phyloP scores from a whole-genome alignment of 2,888 invertebrate species.

The Osmoderma eremita region DNA sequence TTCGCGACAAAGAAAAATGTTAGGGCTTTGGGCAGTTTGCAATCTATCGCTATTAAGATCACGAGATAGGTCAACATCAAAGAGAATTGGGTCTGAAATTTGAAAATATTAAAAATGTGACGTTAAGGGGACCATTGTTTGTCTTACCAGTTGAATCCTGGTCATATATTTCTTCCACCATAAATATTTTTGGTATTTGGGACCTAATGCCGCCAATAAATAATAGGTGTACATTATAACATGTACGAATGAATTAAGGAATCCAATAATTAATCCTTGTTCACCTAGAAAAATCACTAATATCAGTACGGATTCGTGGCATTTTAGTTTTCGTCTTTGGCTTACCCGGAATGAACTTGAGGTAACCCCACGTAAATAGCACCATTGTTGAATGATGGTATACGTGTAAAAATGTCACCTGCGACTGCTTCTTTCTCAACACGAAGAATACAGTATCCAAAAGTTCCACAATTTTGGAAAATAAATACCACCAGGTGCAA shows the following conservation, averaged over 20 bases:
- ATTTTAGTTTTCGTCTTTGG: neutral
- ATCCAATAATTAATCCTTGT: conserved; percentile 86
- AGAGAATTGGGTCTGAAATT: conserved; percentile 76
- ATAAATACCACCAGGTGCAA: conserved; percentile 82
- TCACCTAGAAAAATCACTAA: conserved; percentile 73
- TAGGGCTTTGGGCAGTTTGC: conserved; percentile 77
- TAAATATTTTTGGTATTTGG: conserved; percentile 85
- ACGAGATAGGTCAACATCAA: conserved; percentile 79
- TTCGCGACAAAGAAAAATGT: conserved; percentile 75
- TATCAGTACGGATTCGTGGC: too few relatives aligned
- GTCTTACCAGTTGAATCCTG: conserved; percentile 80
- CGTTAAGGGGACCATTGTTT: neutral
- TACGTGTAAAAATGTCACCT: conserved; percentile 88
- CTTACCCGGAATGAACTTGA: conserved; percentile 80
- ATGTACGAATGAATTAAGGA: conserved; percentile 90
- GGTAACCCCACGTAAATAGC: conserved; percentile 81
- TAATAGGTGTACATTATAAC: conserved; percentile 94
- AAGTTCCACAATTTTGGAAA: conserved; percentile 81
- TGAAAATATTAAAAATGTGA: conserved; percentile 4
- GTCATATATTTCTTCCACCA: conserved; percentile 97
- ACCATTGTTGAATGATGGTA: conserved; percentile 89
- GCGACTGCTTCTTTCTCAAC: conserved; percentile 87
- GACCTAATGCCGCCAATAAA: conserved; percentile 87
- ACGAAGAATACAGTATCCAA: conserved; percentile 90
- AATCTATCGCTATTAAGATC: conserved; percentile 72